phyloP scores from a whole-genome alignment of 2,113 vertebrate species.

The Mesembrinibis cayennensis region DNA sequence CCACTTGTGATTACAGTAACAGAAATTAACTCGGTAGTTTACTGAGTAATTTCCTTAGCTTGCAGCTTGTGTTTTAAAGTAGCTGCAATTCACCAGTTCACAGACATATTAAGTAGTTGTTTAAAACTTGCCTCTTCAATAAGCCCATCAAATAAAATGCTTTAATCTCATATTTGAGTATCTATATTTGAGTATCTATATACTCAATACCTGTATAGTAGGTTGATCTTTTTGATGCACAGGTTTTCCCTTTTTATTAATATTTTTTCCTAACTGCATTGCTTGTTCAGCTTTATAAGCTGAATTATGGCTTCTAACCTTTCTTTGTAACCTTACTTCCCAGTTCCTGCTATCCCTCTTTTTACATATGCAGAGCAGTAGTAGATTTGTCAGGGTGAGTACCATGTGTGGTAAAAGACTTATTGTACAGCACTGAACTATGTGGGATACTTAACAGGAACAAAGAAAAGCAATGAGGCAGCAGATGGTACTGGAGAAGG shows the following conservation, averaged over 20 bases:
- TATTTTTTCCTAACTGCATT: background rate
- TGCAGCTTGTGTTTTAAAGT: background rate
- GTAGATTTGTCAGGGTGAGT: background rate
- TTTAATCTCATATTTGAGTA: background rate
- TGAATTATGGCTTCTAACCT: background rate
- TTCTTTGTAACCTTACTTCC: background rate
- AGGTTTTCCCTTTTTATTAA: background rate
- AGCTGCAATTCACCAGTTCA: background rate
- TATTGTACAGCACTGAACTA: background rate
- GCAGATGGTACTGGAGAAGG: background rate
- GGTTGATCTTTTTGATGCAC: background rate
- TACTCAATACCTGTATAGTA: background rate
- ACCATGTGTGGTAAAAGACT: background rate
- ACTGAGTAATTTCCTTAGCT: background rate
- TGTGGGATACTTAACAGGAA: background rate
- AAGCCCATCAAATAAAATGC: background rate
- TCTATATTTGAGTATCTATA: background rate
- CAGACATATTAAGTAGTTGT: background rate
- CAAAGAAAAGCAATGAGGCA: background rate
- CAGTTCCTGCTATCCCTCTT: background rate
- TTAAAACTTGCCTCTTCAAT: background rate
- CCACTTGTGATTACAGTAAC: background rate
- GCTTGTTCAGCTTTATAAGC: background rate
- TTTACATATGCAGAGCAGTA: background rate
- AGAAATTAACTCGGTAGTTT: background rate